phyloP scores from a whole-genome alignment of 2,113 vertebrate species.

The Aegithalos caudatus region DNA sequence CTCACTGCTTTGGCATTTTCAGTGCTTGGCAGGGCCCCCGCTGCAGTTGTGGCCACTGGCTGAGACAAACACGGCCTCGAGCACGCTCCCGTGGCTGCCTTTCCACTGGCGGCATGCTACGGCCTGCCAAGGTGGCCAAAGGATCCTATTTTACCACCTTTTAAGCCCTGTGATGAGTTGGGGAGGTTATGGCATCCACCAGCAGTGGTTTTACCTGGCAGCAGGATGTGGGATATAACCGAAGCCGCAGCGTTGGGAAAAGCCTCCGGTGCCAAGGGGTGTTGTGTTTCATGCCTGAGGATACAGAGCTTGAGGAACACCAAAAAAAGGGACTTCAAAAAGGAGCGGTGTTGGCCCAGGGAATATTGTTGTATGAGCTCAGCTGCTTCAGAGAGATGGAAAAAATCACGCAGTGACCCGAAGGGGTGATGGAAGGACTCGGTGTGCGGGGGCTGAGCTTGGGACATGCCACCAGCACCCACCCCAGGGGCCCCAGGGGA shows the following conservation, averaged over 20 bases:
- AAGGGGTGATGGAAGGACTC: neutral
- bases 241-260: accelerated
- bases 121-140: neutral
- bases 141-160: neutral
- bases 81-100: neutral
- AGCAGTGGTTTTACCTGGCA: neutral
- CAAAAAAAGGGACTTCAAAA: slow-evolving; percentile 40
- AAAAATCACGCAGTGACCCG: neutral
- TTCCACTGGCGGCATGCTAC: neutral
- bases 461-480: neutral
- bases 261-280: neutral
- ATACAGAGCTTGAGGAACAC: neutral
- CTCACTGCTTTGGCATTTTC: slow-evolving; percentile 30
- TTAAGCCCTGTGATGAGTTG: neutral
- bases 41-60: neutral
- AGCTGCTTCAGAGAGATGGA: neutral
- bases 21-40: neutral
- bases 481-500: neutral
- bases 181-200: neutral
- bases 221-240: neutral
- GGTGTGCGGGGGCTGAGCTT: accelerated
- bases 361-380: slow-evolving; percentile 49
- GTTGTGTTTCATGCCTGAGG: neutral
- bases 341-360: neutral
- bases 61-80: neutral